phyloP scores from a whole-genome alignment of 2,888 invertebrate genomes.

The Cylindroiulus punctatus region DNA sequence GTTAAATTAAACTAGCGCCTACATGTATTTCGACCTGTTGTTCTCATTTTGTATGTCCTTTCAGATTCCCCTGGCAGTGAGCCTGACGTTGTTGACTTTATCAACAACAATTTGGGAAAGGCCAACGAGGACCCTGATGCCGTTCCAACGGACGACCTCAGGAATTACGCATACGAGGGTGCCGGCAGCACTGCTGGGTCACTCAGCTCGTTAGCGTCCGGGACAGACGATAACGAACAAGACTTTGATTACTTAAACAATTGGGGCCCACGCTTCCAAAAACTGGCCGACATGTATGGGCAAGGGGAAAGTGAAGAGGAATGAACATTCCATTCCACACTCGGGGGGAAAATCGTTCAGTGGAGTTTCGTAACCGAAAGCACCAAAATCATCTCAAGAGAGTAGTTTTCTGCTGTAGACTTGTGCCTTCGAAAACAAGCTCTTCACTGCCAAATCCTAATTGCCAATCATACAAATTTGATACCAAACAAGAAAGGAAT shows the following conservation, averaged over 20 bases:
- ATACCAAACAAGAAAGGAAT: constrained; percentile 29
- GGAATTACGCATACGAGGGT: constrained; percentile 98
- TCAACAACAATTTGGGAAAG: constrained; percentile 87
- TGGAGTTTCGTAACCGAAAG: constrained; percentile 6
- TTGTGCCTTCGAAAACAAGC: constrained; percentile 30
- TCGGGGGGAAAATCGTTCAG: neutral
- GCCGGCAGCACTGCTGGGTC: constrained; percentile 93
- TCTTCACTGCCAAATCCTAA: constrained; percentile 42
- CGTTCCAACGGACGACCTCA: constrained; percentile 93
- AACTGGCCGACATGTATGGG: constrained; percentile 94
- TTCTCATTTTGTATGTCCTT: neutral
- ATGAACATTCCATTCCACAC: constrained; percentile 49
- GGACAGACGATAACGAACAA: constrained; percentile 91
- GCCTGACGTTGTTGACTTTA: constrained; percentile 88
- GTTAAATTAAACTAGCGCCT: too few species aligned
- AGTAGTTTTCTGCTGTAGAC: constrained; percentile 15
- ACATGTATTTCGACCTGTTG: neutral
- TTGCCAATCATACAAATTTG: constrained; percentile 38
- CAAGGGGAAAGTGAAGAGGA: constrained; percentile 85
- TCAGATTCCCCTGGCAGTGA: constrained; percentile 72
- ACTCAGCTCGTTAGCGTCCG: constrained; percentile 89
- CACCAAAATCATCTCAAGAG: neutral
- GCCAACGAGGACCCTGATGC: constrained; percentile 92
- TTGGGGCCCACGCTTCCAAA: constrained; percentile 95
- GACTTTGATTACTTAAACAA: constrained; percentile 94